phyloP scores from a whole-genome alignment of 1,140 invertebrate species.

The Chymomyza costata region DNA sequence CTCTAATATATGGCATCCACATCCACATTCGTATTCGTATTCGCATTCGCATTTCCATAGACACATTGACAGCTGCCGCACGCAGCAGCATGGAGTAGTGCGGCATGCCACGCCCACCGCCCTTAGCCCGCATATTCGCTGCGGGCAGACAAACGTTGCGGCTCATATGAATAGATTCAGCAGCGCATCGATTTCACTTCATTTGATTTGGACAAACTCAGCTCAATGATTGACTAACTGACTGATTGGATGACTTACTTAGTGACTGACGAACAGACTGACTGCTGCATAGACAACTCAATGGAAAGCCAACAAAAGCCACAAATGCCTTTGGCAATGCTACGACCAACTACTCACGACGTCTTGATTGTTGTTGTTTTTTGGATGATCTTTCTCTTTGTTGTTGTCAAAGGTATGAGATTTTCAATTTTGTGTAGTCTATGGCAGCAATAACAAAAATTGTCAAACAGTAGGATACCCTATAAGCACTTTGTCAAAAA shows the following conservation, averaged over 20 bases:
- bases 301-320: slow-evolving; percentile 48
- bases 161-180: slow-evolving; percentile 67
- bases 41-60: slow-evolving; percentile 55
- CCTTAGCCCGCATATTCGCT: slow-evolving; percentile 42
- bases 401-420: slow-evolving; percentile 24
- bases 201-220: slow-evolving; percentile 56
- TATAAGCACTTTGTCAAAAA: too few relatives aligned
- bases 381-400: too few relatives aligned
- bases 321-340: slow-evolving; percentile 17
- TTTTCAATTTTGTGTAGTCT: slow-evolving; percentile 51
- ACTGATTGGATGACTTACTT: slow-evolving; percentile 30
- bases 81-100: neutral
- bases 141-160: slow-evolving; percentile 16
- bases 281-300: slow-evolving; percentile 53
- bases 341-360: neutral
- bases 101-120: too few relatives aligned
- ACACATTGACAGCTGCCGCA: slow-evolving; percentile 62
- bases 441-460: neutral
- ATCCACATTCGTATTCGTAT: neutral
- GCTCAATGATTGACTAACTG: slow-evolving; percentile 18
- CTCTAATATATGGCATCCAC: slow-evolving; percentile 55
- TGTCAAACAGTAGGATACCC: too few relatives aligned
- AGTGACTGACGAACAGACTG: slow-evolving; percentile 39
- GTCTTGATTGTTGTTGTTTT: slow-evolving; percentile 31
- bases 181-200: slow-evolving; percentile 71